Evolutionary conservation across 2,888 invertebrate species (phyloP).

Genomic region (Chaetoderma sp.): DNA sequence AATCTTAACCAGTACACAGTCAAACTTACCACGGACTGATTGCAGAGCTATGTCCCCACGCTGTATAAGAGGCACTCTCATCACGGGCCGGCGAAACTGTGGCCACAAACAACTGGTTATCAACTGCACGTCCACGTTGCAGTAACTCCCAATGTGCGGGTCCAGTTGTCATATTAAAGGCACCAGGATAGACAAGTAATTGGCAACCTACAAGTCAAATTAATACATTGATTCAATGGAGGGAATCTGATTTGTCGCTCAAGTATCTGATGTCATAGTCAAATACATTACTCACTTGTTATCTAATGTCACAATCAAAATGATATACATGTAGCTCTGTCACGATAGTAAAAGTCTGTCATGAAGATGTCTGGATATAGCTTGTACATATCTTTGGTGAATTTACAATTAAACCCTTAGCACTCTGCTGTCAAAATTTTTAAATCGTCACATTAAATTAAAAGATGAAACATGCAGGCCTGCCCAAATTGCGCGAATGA

Average conservation of each 20-base stretch:
- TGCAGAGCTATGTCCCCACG: slow-evolving; percentile 89
- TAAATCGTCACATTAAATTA: too few relatives aligned
- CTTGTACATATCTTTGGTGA: too few relatives aligned
- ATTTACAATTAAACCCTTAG: too few relatives aligned
- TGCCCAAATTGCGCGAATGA: too few relatives aligned
- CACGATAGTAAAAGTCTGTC: not conserved
- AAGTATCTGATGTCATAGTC: too few relatives aligned
- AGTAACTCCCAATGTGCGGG: slow-evolving; percentile 93
- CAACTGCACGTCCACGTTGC: slow-evolving; percentile 83
- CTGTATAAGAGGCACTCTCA: slow-evolving; percentile 79
- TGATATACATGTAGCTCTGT: too few relatives aligned
- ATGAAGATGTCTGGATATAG: not conserved
- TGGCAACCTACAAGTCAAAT: slow-evolving; percentile 84
- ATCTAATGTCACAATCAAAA: too few relatives aligned
- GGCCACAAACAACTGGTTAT: slow-evolving; percentile 90
- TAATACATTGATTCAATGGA: too few relatives aligned
- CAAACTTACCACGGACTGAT: slow-evolving; percentile 79
- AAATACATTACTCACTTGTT: slow-evolving; percentile 6
- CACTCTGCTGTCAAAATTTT: too few relatives aligned
- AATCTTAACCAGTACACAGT: not conserved
- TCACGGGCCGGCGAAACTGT: slow-evolving; percentile 87
- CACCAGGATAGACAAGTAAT: slow-evolving; percentile 90
- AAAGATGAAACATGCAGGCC: too few relatives aligned
- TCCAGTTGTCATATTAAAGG: slow-evolving; percentile 97
- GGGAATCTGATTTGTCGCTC: too few relatives aligned